Evolutionary conservation across 2,888 invertebrate species (phyloP), one percentile per base, ranked within the genome.

Genomic region (Syrphus vitripennis): DNA sequence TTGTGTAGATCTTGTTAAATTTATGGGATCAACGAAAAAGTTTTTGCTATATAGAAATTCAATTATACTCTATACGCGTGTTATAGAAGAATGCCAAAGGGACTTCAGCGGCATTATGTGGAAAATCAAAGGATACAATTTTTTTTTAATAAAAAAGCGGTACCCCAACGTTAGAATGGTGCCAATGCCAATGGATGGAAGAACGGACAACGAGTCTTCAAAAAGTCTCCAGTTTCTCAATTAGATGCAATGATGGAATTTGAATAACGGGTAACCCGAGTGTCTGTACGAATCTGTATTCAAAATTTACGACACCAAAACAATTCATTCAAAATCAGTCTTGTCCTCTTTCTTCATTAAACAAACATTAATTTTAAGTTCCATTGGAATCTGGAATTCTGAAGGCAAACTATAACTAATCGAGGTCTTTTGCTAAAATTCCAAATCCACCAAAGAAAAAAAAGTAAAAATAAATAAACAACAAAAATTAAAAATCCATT

Each of bases 401-500:
- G 24, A 50, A 50, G 50, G 50, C 24, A 50, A 50, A 26, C 50
- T 26, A n/a, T 26, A 50, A 21, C 6, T 3, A 4, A 14, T 40
- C 59, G 19, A 59, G 59, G 59, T 37, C 37, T 59, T 59, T 40
- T 7, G n/a, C 40, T n/a, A 29, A 42, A 45, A 42, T 16, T 7
- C 9, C 4, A 42, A 29, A 7, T n/a, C n/a, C n/a, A n/a, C n/a
- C 1, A 45, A 65, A 12, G 3, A 2, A 19, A 65, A n/a, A 29
- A 12, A 31, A 19, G 31, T 4, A 26, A 2, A 3, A 16, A 12
- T 10, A 2, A 42, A 26, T 42, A 7, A 29, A 29, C 6, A 45
- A 16, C n/a, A 29, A 16, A 55, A 70, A 70, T 71, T 71, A 61
- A 69, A 50, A 63, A 37, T 42, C 57, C 69, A 75, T 83, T 80